Evolutionary conservation across 2,888 invertebrate species (phyloP), one percentile per base, ranked within the genome.

Genomic region (Pachydiplax longipennis): DNA sequence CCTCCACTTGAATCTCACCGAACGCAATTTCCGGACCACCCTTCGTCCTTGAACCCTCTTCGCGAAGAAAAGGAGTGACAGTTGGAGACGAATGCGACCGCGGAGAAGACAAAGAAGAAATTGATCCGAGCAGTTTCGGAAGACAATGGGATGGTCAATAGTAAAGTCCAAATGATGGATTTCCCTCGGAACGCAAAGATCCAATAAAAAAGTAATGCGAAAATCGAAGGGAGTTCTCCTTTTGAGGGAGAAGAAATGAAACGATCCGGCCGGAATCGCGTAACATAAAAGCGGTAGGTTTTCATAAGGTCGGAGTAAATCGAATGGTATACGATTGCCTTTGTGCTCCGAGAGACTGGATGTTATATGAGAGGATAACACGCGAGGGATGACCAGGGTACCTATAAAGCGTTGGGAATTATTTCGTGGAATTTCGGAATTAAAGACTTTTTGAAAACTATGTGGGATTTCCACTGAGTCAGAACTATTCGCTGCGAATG

Each of bases 31-130:
- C 73, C 73, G 73, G 73, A 73, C 25, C 13, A 18, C 58, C 87
- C 61, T 35, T n/a, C n/a, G 87, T 61, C 73, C 87, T 65, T 87
- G 58, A 65, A 87, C 18, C 61, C 35, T 83, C 83, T 15, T n/a
- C 12, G 81, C 22, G 53, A 82, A 48, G 81, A 18, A 13, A 13
- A 53, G 53, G 53, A 6, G 53, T 31, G 53, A 61, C 18, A 61
- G 87, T 58, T 22, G 18, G 87, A 87, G 37, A 58, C 53, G 83
- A 22, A 18, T 31, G 82, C 22, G 48, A 53, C 31, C 3, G 82
- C 12, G 25, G 48, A 31, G 44, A 2, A 53, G 82, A 31, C 2
- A 58, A 61, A 37, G 73, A 65, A 4, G n/a, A n/a, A 73, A 65
- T n/a, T 65, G n/a, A 65, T 65, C 65, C n/a, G 2, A 65, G 65